Base-by-base conservation (phyloP, 2,888 invertebrate genomes). In the Dorcus hopei region DNA sequence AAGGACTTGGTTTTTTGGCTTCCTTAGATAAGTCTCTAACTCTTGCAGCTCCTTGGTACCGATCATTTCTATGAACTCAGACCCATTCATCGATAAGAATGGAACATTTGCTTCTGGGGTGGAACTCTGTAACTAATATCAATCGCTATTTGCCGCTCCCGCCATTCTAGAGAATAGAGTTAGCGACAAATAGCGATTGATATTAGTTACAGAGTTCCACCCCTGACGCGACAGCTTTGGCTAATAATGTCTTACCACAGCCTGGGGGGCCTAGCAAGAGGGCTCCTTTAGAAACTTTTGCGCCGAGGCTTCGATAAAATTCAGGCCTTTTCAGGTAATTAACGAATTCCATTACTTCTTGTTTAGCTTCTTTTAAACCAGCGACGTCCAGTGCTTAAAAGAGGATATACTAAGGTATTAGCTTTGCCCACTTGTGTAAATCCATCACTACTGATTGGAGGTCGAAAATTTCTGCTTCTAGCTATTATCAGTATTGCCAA, bases 51-150 rank as follows among this genome's bases (percentile, higher is more conserved):
- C 99, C 99, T 26, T 98, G 81, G 0, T 98, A 14, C 98, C 98
- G 72, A 99, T 93, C 93, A 99, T 94, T 82, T 99, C 98, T 59
- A 98, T 95, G 77, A 99, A 99, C 76, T 99, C 98, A 0, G 97
- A 95, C 0, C 98, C 99, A 75, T 97, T 97, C 95, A 97, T 97
- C 2, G 95, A 95, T 16, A 98, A 82, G 80, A 99, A 99, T 0
- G 99, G 99, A 0, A 98, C 98, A 70, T 91, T 90, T 0, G 97
- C 89, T 79, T 99, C 99, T 0, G n/a, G n/a, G n/a, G n/a, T n/a
- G n/a, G n/a, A n/a, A n/a, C n/a, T n/a, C n/a, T n/a, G n/a, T n/a
- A n/a, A n/a, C n/a, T n/a, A n/a, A n/a, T n/a, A n/a, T n/a, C n/a
- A n/a, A n/a, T n/a, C n/a, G n/a, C n/a, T n/a, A n/a, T n/a, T n/a